These are phyloP conservation scores for Agrochola macilenta DNA, from an alignment of 2,888 invertebrate species.

Conservation along the genomic window DNA sequence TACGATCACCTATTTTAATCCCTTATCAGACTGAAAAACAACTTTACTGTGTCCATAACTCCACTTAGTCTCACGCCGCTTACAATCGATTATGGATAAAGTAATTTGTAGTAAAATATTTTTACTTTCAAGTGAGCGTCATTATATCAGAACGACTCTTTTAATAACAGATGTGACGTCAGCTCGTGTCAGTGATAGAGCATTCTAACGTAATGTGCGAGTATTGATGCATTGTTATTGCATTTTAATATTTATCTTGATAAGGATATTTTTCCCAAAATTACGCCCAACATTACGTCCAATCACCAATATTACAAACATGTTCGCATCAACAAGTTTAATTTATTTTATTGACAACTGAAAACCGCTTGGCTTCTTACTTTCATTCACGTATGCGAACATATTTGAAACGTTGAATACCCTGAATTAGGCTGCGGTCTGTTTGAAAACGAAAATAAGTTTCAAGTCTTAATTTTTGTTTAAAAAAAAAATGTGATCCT, in stretches of 20 bases:
- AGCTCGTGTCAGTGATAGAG: conserved; percentile 49
- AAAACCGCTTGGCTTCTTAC: not conserved
- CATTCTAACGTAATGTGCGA: conserved; percentile 42
- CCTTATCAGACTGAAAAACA: conserved; percentile 8
- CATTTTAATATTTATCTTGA: conserved; percentile 47
- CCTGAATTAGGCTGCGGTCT: conserved; percentile 53
- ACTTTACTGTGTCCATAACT: not conserved
- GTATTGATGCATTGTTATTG: conserved; percentile 41
- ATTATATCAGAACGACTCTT: conserved; percentile 33
- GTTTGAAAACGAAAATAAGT: conserved; percentile 21
- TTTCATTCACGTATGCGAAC: conserved; percentile 42
- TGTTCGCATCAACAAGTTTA: conserved; percentile 45
- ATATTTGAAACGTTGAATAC: conserved; percentile 55
- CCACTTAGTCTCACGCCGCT: conserved; percentile 10
- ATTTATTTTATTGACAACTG: conserved; percentile 9
- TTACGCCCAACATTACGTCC: conserved; percentile 29
- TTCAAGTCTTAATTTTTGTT: too few relatives aligned
- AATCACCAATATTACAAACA: conserved; percentile 48
- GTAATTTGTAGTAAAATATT: conserved; percentile 35
- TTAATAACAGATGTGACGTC: conserved; percentile 46
- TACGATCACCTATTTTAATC: conserved; percentile 17
- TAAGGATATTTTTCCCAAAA: conserved; percentile 41
- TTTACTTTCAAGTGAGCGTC: conserved; percentile 37
- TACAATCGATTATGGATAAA: conserved; percentile 31
- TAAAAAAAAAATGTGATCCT: too few relatives aligned